Percentiles rank a stretch among this genome's conserved stretches.
Conservation (phyloP, 2,113 vertebrate genomes). For the Petroica traversi region DNA sequence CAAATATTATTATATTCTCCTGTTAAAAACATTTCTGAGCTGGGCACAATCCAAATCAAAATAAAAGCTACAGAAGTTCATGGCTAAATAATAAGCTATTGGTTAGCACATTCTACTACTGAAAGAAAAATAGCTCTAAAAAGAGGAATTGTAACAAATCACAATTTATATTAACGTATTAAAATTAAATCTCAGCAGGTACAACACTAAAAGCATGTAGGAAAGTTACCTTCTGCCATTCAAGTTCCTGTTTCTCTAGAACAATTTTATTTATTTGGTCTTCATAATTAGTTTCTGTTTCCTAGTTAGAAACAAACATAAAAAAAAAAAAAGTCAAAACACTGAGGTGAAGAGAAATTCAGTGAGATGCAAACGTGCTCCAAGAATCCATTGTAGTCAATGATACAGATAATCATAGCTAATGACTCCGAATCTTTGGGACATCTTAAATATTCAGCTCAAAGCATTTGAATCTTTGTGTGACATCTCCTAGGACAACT, state of each 20-base stretch:
- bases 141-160: neutral
- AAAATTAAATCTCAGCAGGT: neutral
- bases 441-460: neutral
- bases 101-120: neutral
- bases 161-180: neutral
- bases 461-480: neutral
- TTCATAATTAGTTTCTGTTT: constrained; percentile 84
- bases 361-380: neutral
- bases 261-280: constrained; percentile 86
- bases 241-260: constrained; percentile 90
- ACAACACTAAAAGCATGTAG: neutral
- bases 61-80: neutral
- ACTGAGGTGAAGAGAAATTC: neutral
- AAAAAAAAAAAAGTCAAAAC: neutral
- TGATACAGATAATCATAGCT: neutral
- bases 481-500: neutral
- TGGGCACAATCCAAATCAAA: neutral
- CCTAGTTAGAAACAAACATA: constrained; percentile 70
- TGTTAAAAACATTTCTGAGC: neutral
- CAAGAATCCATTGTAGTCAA: neutral
- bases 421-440: neutral
- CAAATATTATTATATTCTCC: neutral
- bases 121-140: neutral
- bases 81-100: neutral
- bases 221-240: constrained; percentile 84